Evolutionary conservation across 2,113 vertebrate genomes (phyloP), one percentile per base, ranked within the genome.

Genomic region (Austrofundulus limnaeus): DNA sequence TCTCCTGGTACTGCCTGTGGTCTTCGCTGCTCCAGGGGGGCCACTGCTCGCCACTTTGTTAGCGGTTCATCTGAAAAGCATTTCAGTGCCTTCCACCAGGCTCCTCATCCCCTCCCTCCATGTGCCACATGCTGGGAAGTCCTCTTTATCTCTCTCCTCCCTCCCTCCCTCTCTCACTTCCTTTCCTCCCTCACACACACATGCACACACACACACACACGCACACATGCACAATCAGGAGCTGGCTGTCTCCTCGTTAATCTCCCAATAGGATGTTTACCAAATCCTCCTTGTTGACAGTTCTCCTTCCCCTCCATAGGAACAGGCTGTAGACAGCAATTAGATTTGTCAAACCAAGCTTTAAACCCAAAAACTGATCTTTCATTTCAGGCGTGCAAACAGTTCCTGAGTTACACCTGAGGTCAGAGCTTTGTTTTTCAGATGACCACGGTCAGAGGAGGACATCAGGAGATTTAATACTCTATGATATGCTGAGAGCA

Each of bases 31-130:
- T 37, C 73, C 68, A 28, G 49, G 21, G 78, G 67, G 71, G 69
- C 70, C 64, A 57, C 75, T 69, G 66, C 76, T 81, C 77, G 38
- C 67, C 79, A 81, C 76, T 84, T 77, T 82, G 81, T 87, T 74
- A 79, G 79, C 75, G 84, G 77, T 86, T 86, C 87, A 89, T 87
- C 71, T 73, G 85, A 91, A 90, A 88, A 54, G 81, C 87, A 85
- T 89, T 81, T 87, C 83, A 66, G 78, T 83, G 72, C 56, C 63
- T 57, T 78, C 81, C 66, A 77, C 58, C 78, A 70, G 50, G 72
- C 62, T 50, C 19, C 68, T 66, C 72, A 56, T 70, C 72, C 61
- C 77, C 79, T 68, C 81, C 70, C 77, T 64, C 53, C 61, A 66
- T 60, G 81, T 65, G 28, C 59, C 68, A 54, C 70, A 77, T 65